Conservation (phyloP, 1,140 invertebrate genomes). For the Polypedilum vanderplanki region DNA sequence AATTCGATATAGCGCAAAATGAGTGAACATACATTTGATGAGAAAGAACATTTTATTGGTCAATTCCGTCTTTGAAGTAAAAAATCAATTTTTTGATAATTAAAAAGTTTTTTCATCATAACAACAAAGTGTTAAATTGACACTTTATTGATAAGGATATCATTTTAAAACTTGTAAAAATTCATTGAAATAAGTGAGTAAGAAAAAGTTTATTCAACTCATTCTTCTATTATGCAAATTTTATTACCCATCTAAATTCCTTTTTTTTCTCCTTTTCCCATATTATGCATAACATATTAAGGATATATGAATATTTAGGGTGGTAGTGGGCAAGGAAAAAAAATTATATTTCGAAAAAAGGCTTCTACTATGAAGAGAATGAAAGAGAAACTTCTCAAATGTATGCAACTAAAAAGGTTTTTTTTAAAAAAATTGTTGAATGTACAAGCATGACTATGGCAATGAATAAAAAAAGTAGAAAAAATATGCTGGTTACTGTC, state of each 20-base stretch:
- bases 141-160: background rate
- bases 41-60: background rate
- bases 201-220: conserved; percentile 26
- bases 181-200: background rate
- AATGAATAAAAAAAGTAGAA: conserved; percentile 20
- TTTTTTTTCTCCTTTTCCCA: conserved; percentile 3
- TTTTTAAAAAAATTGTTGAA: background rate
- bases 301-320: background rate
- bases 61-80: background rate
- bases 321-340: background rate
- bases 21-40: background rate
- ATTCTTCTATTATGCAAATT: conserved; percentile 25
- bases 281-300: conserved; percentile 8
- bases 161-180: conserved; percentile 24
- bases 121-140: background rate
- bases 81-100: background rate
- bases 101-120: background rate
- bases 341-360: background rate
- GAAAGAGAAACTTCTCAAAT: background rate
- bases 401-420: conserved; percentile 17
- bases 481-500: conserved; percentile 16
- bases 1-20: background rate
- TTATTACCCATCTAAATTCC: conserved; percentile 23
- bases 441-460: conserved; percentile 16
- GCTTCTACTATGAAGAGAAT: too few relatives aligned